Evolutionary conservation across 1,140 invertebrate species (phyloP).

Genomic region (Panagrolaimus sp.): DNA sequence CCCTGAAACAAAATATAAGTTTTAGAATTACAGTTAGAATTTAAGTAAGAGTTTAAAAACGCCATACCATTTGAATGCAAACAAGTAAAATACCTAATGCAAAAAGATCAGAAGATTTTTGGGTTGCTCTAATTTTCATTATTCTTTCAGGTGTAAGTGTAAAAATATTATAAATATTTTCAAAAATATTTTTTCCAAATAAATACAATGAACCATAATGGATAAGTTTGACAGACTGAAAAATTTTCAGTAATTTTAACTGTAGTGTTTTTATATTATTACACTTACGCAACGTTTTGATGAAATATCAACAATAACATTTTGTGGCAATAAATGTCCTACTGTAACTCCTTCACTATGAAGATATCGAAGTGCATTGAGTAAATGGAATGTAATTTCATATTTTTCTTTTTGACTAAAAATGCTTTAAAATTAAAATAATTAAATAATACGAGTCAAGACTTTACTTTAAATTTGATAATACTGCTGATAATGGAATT

Average conservation of each 20-base stretch:
- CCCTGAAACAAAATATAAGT: neutral
- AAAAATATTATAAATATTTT: neutral
- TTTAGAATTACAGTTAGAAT: neutral
- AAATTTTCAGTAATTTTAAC: no score
- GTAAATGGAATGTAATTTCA: neutral
- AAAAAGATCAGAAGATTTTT: constrained; percentile 10
- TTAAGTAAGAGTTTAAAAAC: neutral
- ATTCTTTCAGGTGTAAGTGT: constrained; percentile 6
- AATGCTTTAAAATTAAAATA: neutral
- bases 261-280: no score
- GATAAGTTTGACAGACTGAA: constrained; percentile 2
- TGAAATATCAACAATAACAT: constrained; percentile 10
- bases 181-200: neutral
- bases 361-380: neutral
- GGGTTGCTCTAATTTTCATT: neutral
- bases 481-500: neutral
- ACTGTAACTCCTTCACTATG: constrained; percentile 13
- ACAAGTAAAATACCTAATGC: constrained; percentile 13
- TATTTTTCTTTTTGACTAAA: neutral
- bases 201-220: constrained; percentile 7
- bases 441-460: neutral
- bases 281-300: neutral
- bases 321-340: constrained; percentile 6
- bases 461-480: neutral
- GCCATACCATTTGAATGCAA: neutral